Percentiles rank a stretch among this genome's conserved stretches.
These are phyloP conservation scores for Dipodomys spectabilis DNA, from an alignment of 2,113 vertebrate genomes.

Conservation along the genomic window DNA sequence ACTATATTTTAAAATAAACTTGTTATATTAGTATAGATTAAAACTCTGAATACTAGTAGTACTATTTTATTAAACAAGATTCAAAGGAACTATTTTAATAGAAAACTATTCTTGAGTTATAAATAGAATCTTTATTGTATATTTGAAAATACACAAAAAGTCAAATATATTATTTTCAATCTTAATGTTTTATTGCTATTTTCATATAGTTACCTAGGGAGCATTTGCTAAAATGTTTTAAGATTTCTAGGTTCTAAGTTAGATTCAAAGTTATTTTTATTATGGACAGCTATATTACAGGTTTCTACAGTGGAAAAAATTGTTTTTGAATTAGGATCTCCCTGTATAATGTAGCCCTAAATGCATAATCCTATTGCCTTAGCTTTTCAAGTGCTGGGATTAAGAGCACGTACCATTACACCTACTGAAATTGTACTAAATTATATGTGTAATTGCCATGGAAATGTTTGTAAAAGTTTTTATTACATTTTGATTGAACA, in stretches of 20 bases:
- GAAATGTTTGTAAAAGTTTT: constrained; percentile 36
- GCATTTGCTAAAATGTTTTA: background rate
- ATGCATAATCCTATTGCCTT: background rate
- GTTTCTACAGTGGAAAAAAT: background rate
- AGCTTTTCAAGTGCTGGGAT: background rate
- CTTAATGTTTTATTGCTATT: constrained; percentile 32
- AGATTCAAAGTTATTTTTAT: constrained; percentile 49
- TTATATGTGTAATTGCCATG: constrained; percentile 42
- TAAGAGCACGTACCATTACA: background rate
- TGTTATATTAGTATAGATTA: constrained; percentile 26
- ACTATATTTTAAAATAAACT: constrained; percentile 13
- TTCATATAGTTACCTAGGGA: background rate
- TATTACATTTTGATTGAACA: constrained; percentile 50
- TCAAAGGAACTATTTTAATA: constrained; percentile 66
- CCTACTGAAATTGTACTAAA: background rate
- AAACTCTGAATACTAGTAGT: constrained; percentile 49
- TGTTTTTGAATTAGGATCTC: background rate
- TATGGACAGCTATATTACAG: background rate
- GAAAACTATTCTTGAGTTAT: constrained; percentile 46
- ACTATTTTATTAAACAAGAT: constrained; percentile 50
- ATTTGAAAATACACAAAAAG: background rate
- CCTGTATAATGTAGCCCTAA: background rate
- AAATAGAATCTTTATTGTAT: constrained; percentile 52
- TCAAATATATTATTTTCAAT: constrained; percentile 39
- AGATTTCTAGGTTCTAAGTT: constrained; percentile 49